Evolutionary conservation across 2,113 vertebrate genomes (phyloP).

Genomic region (Colius striatus): DNA sequence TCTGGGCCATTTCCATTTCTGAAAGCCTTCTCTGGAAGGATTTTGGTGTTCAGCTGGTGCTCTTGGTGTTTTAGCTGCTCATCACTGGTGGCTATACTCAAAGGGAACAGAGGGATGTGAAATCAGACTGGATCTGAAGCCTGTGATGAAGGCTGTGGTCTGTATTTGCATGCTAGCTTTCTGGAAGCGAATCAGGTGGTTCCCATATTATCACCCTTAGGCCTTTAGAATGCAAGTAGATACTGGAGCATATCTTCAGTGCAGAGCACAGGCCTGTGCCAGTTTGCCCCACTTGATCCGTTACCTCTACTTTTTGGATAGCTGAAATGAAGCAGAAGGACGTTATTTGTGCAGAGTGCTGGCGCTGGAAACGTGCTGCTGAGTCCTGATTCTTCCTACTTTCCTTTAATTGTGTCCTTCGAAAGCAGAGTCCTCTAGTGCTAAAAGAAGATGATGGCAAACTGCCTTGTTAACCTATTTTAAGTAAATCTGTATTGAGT

Average conservation of each 20-base stretch:
- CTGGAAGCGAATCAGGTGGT: no score
- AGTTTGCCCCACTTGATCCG: neutral
- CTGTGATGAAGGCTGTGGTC: neutral
- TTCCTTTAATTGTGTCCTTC: conserved; percentile 58
- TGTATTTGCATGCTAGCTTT: neutral
- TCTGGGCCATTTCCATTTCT: neutral
- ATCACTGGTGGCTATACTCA: neutral
- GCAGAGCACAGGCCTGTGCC: neutral
- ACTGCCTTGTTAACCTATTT: conserved; percentile 71
- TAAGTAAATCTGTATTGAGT: conserved; percentile 69
- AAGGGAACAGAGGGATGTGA: neutral
- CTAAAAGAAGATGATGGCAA: conserved; percentile 64
- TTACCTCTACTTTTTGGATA: neutral
- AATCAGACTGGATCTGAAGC: neutral
- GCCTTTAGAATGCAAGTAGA: neutral
- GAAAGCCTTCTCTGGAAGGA: neutral
- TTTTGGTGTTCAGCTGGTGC: neutral
- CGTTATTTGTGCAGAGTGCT: neutral
- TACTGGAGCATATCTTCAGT: neutral
- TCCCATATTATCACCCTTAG: neutral
- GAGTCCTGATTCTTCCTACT: neutral
- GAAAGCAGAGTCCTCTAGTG: conserved; percentile 54
- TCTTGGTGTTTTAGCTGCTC: neutral
- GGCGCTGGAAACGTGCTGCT: neutral
- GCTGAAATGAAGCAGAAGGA: neutral